Base-by-base conservation (phyloP, 2,888 invertebrate species). In the Agrilus biguttatus region DNA sequence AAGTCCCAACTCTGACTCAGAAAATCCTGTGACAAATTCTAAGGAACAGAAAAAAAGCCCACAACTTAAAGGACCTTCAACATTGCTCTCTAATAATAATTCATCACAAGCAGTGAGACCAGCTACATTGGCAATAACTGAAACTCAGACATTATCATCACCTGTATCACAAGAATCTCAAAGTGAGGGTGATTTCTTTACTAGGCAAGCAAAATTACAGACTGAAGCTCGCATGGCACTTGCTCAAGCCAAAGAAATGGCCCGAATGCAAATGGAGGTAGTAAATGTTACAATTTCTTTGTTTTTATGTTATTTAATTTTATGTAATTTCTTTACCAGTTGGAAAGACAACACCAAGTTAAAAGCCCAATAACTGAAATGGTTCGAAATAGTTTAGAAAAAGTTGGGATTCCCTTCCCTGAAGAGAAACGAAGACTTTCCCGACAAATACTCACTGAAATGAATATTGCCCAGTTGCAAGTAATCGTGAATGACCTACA, bases 401-500 rank as follows among this genome's bases (percentile, higher is more conserved):
- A 86, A 70, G 83, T 91, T 46, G 86, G 83, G 48, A 82, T 88
- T 45, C 82, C 83, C 48, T 80, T 89, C 55, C 84, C 86, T 23
- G 78, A 83, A 53, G 86, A 88, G 55, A 77, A 87, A 55, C 78
- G 88, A 50, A 78, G 90, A 48, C 74, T 93, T 42, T 85, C 85
- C 10, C 75, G 89, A 28, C 86, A 86, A 59, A 77, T 90, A 54
- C 74, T 93, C 54, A 87, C 88, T 19, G 89, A 90, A 62, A 88
- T 95, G 83, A 93, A 92, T 66, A 80, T 93, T 47, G 87, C 91
- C 33, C 92, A 93, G 68, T 69, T 92, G 46, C 87, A 93, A 75
- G 88, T 93, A 48, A 84, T 95, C 55, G 91, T 92, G 47, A 93
- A 95, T 66, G 92, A 92, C 69, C 71, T 95, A 47, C 92, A 92